Conservation (phyloP, 2,113 vertebrate species). For the Procavia capensis region DNA sequence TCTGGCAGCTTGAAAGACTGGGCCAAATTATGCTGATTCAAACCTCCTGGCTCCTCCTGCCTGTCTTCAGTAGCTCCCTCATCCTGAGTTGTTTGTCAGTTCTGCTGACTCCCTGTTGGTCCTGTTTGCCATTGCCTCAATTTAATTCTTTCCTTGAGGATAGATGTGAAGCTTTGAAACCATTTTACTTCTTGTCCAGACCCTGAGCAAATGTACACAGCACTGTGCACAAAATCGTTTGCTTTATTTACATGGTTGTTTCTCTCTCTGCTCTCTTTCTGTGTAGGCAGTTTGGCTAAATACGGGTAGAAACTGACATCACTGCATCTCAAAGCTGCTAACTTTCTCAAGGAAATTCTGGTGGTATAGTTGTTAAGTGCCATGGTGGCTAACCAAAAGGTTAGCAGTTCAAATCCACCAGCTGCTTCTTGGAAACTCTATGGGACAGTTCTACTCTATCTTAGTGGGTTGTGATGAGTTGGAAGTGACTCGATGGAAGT, state of each 20-base stretch:
- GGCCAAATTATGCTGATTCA: background rate
- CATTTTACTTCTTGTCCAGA: background rate
- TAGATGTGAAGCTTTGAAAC: background rate
- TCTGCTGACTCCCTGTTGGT: background rate
- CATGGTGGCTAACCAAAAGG: too few relatives aligned
- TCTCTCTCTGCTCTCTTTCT: background rate
- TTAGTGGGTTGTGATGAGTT: too few relatives aligned
- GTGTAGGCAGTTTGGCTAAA: background rate
- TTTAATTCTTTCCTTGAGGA: background rate
- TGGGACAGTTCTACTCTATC: too few relatives aligned
- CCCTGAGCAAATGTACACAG: accelerated
- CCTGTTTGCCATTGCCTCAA: background rate
- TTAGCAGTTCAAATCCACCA: too few relatives aligned
- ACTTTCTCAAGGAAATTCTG: background rate
- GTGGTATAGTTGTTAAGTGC: too few relatives aligned
- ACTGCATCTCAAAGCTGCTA: background rate
- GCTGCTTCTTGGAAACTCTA: too few relatives aligned
- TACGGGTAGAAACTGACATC: accelerated
- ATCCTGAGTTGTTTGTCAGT: background rate
- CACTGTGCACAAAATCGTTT: accelerated
- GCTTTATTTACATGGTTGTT: accelerated
- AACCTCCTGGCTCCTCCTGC: background rate
- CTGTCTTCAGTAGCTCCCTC: constrained; percentile 1
- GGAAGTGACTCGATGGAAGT: too few relatives aligned
- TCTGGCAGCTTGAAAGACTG: background rate